Base-by-base conservation (phyloP, 2,797 vertebrate genomes). In the Distichodus sexfasciatus region DNA sequence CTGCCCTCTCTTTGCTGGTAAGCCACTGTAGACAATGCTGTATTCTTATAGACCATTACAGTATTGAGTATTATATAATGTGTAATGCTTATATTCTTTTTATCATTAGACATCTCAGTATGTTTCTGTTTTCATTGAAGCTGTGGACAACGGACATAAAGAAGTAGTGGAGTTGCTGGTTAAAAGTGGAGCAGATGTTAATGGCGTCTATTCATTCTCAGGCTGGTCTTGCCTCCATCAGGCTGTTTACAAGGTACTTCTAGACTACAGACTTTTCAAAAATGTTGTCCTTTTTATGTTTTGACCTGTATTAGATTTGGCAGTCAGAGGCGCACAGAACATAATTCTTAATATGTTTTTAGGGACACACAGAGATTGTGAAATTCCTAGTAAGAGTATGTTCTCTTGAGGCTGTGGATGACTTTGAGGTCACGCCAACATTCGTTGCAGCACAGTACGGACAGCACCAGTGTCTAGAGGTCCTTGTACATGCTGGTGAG, bases 221-320 rank as follows among this genome's bases (percentile, higher is more conserved):
- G 92, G 92, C 46, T 99, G 97, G 97, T 97, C 94, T 75, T 91
- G 94, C 74, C 91, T 98, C 35, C 97, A 99, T 75, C 94, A 95
- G 77, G 95, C 96, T 76, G 90, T 90, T 71, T 94, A 94, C 80
- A 93, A 92, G 94, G 97, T 96, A 86, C 21, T 21, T 12, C 36
- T 17, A 46, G 50, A 33, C 12, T 29, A 24, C 8, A 46, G 21
- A 21, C 40, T 21, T 15, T 12, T 35, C 11, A 41, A 12, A 43
- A 29, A 23, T 29, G 9, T 43, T 60, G 24, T 29, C n/a, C 1
- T n/a, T 28, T 17, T 4, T n/a, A 29, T 8, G 9, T 63, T 33
- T 21, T 62, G 17, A 35, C 38, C 36, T n/a, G 10, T 65, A 47
- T 7, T 43, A 66, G 17, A 7, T 57, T 36, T 59, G 35, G 38